Conservation (phyloP, 2,113 vertebrate genomes). For the Nyctibius bracteatus region DNA sequence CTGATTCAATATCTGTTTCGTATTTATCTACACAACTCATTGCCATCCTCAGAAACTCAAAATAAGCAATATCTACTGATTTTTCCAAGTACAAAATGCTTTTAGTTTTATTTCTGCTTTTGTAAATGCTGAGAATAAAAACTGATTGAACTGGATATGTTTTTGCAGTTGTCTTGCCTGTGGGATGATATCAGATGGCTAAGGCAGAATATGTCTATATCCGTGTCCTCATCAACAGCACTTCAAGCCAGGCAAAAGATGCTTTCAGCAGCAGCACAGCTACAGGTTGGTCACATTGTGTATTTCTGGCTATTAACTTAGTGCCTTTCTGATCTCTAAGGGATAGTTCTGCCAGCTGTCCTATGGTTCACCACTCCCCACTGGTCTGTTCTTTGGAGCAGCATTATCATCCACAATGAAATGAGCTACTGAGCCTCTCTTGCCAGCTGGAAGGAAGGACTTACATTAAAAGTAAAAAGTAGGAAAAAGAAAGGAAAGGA, state of each 20-base stretch:
- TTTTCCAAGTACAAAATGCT: background rate
- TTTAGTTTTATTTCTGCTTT: background rate
- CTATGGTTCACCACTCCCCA: background rate
- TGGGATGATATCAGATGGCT: conserved; percentile 98
- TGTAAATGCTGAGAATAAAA: background rate
- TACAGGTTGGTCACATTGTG: conserved; percentile 81
- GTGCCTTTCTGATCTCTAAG: background rate
- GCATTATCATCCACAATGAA: background rate
- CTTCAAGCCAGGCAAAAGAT: conserved; percentile 96
- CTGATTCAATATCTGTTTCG: background rate
- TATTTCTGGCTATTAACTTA: background rate
- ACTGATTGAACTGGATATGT: background rate
- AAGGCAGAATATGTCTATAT: conserved; percentile 87
- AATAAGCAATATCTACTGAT: background rate
- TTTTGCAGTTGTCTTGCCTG: conserved; percentile 93
- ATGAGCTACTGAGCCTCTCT: background rate
- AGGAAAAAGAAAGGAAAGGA: background rate
- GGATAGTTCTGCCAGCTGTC: background rate
- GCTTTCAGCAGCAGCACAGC: conserved; percentile 87
- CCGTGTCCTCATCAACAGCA: conserved; percentile 89
- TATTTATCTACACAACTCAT: background rate
- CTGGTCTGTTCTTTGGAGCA: background rate
- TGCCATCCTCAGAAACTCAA: background rate
- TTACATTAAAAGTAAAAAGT: background rate
- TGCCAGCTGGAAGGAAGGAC: background rate